Conservation (phyloP, 2,888 invertebrate species). For the Autographa gamma region DNA sequence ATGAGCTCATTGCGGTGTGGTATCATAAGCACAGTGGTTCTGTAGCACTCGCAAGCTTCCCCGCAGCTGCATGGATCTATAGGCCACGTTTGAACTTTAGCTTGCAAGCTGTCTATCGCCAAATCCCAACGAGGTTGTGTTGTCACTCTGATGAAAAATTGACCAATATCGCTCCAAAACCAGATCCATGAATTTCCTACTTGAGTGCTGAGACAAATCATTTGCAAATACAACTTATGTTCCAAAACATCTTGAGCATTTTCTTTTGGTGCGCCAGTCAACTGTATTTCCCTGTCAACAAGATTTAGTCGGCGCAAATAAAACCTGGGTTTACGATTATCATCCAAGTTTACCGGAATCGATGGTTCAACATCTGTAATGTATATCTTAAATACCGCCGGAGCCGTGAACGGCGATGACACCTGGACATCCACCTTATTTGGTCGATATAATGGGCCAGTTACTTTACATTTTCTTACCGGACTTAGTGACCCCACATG, state of each 20-base stretch:
- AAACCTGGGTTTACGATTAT: conserved; percentile 68
- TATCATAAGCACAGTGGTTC: conserved; percentile 75
- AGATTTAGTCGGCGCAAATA: conserved; percentile 75
- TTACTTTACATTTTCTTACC: conserved; percentile 79
- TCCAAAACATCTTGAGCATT: conserved; percentile 70
- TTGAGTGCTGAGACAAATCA: conserved; percentile 80
- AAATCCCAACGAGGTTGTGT: conserved; percentile 82
- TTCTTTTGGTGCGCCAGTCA: conserved; percentile 74
- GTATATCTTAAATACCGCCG: conserved; percentile 67
- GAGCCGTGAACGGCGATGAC: conserved; percentile 73
- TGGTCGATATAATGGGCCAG: conserved; percentile 79
- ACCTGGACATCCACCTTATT: conserved; percentile 79
- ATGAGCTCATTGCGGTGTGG: conserved; percentile 83
- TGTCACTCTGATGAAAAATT: conserved; percentile 80
- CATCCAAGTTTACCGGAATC: conserved; percentile 72
- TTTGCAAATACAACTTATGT: conserved; percentile 77
- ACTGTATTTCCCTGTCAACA: conserved; percentile 76
- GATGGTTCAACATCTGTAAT: conserved; percentile 79
- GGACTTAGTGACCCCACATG: conserved; percentile 73
- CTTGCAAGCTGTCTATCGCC: conserved; percentile 77
- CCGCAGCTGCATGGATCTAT: conserved; percentile 81
- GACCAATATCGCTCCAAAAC: conserved; percentile 79
- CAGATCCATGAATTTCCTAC: conserved; percentile 80
- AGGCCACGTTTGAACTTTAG: conserved; percentile 76
- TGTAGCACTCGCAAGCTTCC: conserved; percentile 81